Evolutionary conservation across 2,888 invertebrate species (phyloP).

Genomic region (Campaea margaritaria): DNA sequence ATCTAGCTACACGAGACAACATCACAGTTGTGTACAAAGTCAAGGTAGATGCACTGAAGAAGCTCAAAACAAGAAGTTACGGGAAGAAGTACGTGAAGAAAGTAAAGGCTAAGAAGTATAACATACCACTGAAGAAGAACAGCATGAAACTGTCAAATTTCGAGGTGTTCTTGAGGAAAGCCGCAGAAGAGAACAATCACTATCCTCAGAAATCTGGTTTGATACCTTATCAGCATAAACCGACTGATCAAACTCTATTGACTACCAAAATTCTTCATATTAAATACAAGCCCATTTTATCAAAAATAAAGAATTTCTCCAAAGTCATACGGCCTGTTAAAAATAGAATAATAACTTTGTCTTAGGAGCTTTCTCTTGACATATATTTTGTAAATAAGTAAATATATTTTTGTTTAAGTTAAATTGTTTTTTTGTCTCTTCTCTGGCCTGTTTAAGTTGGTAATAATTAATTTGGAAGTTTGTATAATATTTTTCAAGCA

Average conservation of each 20-base stretch:
- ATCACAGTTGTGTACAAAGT: conserved; percentile 63
- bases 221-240: conserved; percentile 44
- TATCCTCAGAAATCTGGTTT: conserved; percentile 38
- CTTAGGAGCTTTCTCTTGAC: conserved; percentile 18
- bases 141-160: conserved; percentile 76
- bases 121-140: conserved; percentile 72
- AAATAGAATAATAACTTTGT: conserved; percentile 63
- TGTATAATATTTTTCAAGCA: neutral
- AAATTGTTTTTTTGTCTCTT: conserved; percentile 29
- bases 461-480: conserved; percentile 17
- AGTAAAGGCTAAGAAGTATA: conserved; percentile 67
- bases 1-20: conserved; percentile 61
- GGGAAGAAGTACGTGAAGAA: conserved; percentile 51
- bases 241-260: conserved; percentile 50
- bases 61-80: conserved; percentile 34
- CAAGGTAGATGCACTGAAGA: conserved; percentile 58
- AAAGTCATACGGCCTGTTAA: conserved; percentile 67
- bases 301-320: conserved; percentile 60
- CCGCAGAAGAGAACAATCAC: conserved; percentile 57
- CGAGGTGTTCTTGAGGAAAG: conserved; percentile 65
- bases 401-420: conserved; percentile 28
- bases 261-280: conserved; percentile 56
- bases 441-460: conserved; percentile 19
- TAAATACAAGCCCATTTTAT: conserved; percentile 70
- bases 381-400: too few relatives aligned